Conservation (phyloP, 2,888 invertebrate genomes). For the Ecliptopera silaceata region DNA sequence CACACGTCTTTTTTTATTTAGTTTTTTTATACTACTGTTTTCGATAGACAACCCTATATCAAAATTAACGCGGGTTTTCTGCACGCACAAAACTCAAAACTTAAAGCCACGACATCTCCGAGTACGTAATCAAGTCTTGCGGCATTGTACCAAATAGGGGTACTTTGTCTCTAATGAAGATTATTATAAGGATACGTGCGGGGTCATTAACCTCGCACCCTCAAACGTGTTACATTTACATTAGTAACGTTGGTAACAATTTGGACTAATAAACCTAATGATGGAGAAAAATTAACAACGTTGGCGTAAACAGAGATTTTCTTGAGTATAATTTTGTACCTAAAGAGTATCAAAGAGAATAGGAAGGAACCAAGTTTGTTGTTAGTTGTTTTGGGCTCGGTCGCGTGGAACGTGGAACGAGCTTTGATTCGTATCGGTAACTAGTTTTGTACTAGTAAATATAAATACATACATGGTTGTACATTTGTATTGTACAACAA, state of each 20-base stretch:
- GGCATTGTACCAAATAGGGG: conserved; percentile 34
- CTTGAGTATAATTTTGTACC: too few relatives aligned
- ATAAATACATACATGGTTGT: too few relatives aligned
- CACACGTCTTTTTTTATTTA: too few relatives aligned
- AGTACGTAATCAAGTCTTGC: conserved; percentile 33
- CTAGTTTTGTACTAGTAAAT: too few relatives aligned
- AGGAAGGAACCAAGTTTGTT: too few relatives aligned
- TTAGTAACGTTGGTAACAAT: conserved; percentile 19
- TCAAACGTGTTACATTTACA: conserved; percentile 32
- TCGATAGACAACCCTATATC: conserved; percentile 5
- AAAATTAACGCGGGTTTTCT: conserved; percentile 20
- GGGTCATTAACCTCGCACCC: conserved; percentile 28
- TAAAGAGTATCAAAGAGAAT: too few relatives aligned
- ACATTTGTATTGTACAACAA: too few relatives aligned
- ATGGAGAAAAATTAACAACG: background rate
- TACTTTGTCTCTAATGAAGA: conserved; percentile 36
- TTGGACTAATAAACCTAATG: conserved; percentile 4
- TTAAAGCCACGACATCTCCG: conserved; percentile 30
- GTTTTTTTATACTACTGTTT: background rate
- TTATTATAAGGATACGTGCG: conserved; percentile 32
- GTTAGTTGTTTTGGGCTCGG: too few relatives aligned
- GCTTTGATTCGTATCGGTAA: too few relatives aligned
- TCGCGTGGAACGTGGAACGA: too few relatives aligned
- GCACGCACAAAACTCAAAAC: conserved; percentile 24
- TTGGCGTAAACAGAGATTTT: background rate